A percentile compares a stretch with the other conserved stretches of the same genome.
Conservation (phyloP, 2,888 invertebrate species). For the Mythimna lalbum region DNA sequence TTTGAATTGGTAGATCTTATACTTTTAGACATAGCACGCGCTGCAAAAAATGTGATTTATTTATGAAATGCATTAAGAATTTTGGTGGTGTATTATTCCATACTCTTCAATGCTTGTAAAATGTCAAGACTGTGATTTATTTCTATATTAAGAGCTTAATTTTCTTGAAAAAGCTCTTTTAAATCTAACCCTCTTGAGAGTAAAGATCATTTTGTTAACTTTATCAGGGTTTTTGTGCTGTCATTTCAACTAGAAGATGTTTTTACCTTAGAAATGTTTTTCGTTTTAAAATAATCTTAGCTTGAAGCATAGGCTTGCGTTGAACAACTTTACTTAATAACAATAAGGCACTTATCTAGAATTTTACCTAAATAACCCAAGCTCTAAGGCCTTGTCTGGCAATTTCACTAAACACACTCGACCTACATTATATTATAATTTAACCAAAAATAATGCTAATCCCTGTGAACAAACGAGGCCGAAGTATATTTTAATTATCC, state of each 20-base stretch:
- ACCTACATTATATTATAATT: constrained; percentile 40
- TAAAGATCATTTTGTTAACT: neutral
- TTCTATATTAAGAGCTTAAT: neutral
- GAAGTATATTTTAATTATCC: constrained; percentile 48
- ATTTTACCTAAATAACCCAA: constrained; percentile 4
- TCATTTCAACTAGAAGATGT: neutral
- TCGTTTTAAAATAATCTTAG: neutral
- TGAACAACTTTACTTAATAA: neutral
- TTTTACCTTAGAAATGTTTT: neutral
- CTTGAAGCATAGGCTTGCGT: neutral
- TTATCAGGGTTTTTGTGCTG: neutral
- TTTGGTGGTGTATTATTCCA: neutral
- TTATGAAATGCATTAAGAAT: neutral
- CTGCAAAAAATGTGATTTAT: neutral
- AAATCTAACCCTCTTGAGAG: neutral
- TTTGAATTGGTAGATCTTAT: constrained; percentile 10
- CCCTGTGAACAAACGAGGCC: constrained; percentile 18
- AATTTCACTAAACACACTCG: constrained; percentile 4
- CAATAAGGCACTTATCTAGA: neutral
- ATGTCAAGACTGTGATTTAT: neutral
- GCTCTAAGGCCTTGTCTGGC: neutral
- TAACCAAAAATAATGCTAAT: constrained; percentile 49
- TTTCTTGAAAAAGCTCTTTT: neutral
- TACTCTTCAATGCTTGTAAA: neutral
- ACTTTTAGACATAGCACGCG: neutral